Evolutionary conservation across 2,113 vertebrate species (phyloP).

Genomic region (Thryonomys swinderianus): DNA sequence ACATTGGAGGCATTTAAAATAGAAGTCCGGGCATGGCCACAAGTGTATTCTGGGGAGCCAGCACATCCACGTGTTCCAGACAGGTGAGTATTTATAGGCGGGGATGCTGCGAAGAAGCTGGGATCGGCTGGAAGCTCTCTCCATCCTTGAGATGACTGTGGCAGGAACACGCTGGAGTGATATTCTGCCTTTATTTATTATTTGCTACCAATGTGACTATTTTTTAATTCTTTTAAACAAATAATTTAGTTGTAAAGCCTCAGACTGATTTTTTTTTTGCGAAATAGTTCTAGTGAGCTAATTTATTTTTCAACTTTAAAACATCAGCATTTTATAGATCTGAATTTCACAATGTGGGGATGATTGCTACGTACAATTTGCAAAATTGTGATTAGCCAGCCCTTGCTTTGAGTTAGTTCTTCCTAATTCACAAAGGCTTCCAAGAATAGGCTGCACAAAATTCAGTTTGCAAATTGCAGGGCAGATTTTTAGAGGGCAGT

Average conservation of each 20-base stretch:
- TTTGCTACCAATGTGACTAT: conserved; percentile 60
- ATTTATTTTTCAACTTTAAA: conserved; percentile 90
- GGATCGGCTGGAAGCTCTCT: background rate
- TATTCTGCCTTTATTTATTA: conserved; percentile 70
- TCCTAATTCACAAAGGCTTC: conserved; percentile 89
- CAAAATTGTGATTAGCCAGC: conserved; percentile 91
- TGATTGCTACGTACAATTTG: conserved; percentile 91
- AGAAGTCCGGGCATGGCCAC: conserved; percentile 19
- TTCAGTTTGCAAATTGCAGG: conserved; percentile 90
- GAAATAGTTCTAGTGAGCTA: conserved; percentile 86
- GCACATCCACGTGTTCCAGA: background rate
- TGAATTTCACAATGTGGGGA: conserved; percentile 90
- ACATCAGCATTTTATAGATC: conserved; percentile 89
- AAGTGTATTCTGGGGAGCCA: conserved; percentile 49
- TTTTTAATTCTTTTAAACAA: conserved; percentile 79
- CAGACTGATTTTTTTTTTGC: conserved; percentile 76
- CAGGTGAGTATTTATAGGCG: conserved; percentile 72
- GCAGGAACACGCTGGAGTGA: background rate
- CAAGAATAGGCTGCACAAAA: conserved; percentile 90
- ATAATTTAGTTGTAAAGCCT: conserved; percentile 82
- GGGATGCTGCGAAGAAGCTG: conserved; percentile 9
- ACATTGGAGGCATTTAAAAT: conserved; percentile 40
- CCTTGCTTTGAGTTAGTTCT: conserved; percentile 89
- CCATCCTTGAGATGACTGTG: background rate
- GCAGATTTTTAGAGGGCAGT: conserved; percentile 91